These are phyloP conservation scores for Corythornis vintsioides DNA, from an alignment of 2,113 vertebrate genomes.

Conservation along the genomic window DNA sequence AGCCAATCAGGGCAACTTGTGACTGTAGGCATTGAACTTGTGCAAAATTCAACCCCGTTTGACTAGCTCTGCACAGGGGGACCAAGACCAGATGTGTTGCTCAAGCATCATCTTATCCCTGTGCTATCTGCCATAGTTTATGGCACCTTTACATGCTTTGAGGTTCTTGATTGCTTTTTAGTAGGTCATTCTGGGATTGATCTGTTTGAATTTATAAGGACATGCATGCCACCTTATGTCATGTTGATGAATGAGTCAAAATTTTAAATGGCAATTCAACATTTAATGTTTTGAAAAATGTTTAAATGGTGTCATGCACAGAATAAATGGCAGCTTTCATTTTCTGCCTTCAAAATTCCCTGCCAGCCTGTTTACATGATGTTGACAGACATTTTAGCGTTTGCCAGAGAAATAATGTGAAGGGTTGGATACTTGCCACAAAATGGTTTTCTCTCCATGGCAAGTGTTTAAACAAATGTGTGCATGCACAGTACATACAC, in stretches of 20 bases:
- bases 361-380: conserved; percentile 49
- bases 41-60: background rate
- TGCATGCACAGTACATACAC: conserved; percentile 31
- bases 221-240: conserved; percentile 41
- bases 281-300: conserved; percentile 62
- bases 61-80: background rate
- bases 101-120: background rate
- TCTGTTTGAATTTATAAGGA: conserved; percentile 60
- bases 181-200: conserved; percentile 48
- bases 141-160: conserved; percentile 26
- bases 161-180: conserved; percentile 55
- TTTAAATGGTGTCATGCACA: conserved; percentile 56
- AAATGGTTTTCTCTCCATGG: conserved; percentile 58
- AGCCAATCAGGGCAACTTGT: background rate
- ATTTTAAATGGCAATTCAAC: conserved; percentile 60
- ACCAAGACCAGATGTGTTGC: background rate
- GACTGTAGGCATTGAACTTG: background rate
- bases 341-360: conserved; percentile 65
- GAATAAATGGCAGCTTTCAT: conserved; percentile 69
- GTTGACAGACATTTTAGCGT: conserved; percentile 63
- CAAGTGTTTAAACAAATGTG: conserved; percentile 43
- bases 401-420: conserved; percentile 71
- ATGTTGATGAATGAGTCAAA: conserved; percentile 49
- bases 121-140: conserved; percentile 20
- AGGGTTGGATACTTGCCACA: conserved; percentile 55